Percentiles rank a stretch among this genome's conserved stretches.
phyloP scores from a whole-genome alignment of 2,888 invertebrate species.

The Lycocerus yunnanus region DNA sequence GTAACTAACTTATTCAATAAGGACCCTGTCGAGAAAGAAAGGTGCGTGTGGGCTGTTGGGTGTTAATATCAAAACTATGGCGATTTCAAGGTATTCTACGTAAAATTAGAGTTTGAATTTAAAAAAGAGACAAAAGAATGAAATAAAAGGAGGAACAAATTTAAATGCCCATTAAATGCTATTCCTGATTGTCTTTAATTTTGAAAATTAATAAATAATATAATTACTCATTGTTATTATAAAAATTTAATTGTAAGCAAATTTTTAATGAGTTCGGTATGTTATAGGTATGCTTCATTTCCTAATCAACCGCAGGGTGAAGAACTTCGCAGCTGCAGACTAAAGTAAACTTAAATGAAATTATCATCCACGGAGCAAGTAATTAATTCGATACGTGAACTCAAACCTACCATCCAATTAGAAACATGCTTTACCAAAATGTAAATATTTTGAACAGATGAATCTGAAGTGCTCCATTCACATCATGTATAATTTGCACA shows the following conservation, averaged over 20 bases:
- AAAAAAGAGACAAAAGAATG: neutral
- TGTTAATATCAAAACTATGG: neutral
- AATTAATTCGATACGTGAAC: neutral
- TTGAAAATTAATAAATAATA: neutral
- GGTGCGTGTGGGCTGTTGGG: neutral
- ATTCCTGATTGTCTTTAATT: neutral
- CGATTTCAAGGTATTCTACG: neutral
- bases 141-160: neutral
- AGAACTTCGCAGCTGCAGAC: neutral
- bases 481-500: neutral
- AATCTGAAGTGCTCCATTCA: neutral
- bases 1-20: neutral
- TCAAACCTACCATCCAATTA: neutral
- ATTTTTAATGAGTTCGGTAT: neutral
- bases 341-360: neutral
- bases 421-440: neutral
- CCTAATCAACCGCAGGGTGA: neutral
- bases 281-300: neutral
- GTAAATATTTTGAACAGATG: neutral
- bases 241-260: neutral
- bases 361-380: neutral
- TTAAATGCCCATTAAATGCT: neutral
- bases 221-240: neutral
- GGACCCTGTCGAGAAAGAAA: no score
- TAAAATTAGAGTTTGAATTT: neutral